Evolutionary conservation across 1,140 invertebrate genomes (phyloP), one percentile per base, ranked within the genome.

Genomic region (Drosophila albomicans): DNA sequence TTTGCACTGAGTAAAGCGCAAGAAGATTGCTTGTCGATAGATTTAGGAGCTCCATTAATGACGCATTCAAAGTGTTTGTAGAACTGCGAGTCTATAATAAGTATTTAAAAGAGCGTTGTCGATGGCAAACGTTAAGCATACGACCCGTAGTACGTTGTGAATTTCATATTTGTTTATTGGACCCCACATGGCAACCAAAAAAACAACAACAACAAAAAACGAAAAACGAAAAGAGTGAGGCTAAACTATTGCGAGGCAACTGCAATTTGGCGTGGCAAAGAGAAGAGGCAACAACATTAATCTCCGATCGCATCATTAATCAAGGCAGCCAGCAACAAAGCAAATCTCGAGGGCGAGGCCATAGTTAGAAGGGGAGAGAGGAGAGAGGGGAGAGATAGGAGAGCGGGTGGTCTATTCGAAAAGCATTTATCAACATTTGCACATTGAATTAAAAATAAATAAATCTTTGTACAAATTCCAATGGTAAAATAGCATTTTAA

Each of bases 371-470:
- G 11, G 11, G n/a, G 8, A 11, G 10, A 62, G 28, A 2, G 8
- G 38, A 32, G 16, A 35, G 5, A 35, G 41, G 62, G 25, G 32
- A 3, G 4, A 1, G 20, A 11, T 1, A 3, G 38, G 32, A 13
- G 7, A 10, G 32, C n/a, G 8, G 11, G 25, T 13, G 13, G 5
- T 15, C 62, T 46, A 51, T 69, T 63, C 11, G 5, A 56, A 54
- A 67, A 86, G 78, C 82, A 87, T 87, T 87, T 87, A 87, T 87
- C 82, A 87, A 82, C 79, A 80, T 88, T 88, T 84, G 74, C 65
- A 87, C 84, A 75, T 61, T 57, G 74, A 66, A 76, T 76, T 72
- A 72, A 76, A 76, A 76, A 76, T 71, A 76, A 66, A 76, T 76
- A 76, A 76, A 76, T 72, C 69, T 62, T 8, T 25, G 52, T 43